Conservation (phyloP, 1,140 invertebrate genomes). For the Yoshiicerus persimilis region DNA sequence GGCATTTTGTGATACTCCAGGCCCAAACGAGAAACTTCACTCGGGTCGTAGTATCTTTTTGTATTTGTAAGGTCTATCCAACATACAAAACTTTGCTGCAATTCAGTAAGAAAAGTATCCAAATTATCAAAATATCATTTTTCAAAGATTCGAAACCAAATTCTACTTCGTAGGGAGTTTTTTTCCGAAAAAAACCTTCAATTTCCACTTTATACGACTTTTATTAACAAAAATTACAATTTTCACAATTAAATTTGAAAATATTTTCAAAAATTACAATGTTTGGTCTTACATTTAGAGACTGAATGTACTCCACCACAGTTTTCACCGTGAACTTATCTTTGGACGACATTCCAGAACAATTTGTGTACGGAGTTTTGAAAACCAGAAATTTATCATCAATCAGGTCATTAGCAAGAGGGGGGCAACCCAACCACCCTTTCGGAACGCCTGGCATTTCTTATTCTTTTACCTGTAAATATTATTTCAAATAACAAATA, state of each 20-base stretch:
- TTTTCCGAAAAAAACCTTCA: background rate
- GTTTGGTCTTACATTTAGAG: background rate
- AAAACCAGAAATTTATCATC: constrained; percentile 83
- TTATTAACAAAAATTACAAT: too few relatives aligned
- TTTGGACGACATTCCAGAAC: constrained; percentile 58
- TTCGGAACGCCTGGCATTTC: background rate
- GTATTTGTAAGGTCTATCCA: constrained; percentile 98
- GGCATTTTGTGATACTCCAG: constrained; percentile 83
- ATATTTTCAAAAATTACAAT: background rate
- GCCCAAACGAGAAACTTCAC: constrained; percentile 69
- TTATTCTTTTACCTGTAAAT: background rate
- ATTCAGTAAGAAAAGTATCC: too few relatives aligned
- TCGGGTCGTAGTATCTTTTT: constrained; percentile 81
- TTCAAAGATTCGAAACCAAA: background rate
- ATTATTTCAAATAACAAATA: too few relatives aligned
- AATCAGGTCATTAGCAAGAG: constrained; percentile 74
- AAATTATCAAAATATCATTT: background rate
- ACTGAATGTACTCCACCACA: background rate
- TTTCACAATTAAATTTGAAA: background rate
- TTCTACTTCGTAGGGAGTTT: background rate
- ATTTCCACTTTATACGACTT: background rate
- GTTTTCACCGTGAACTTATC: background rate
- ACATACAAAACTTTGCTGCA: constrained; percentile 67
- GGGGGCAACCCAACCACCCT: constrained; percentile 83
- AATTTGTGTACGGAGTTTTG: constrained; percentile 81